A percentile compares a stretch with the other conserved stretches of the same genome.
These are phyloP conservation scores for Tympanuchus pallidicinctus DNA, from an alignment of 2,113 vertebrate genomes.

Conservation along the genomic window DNA sequence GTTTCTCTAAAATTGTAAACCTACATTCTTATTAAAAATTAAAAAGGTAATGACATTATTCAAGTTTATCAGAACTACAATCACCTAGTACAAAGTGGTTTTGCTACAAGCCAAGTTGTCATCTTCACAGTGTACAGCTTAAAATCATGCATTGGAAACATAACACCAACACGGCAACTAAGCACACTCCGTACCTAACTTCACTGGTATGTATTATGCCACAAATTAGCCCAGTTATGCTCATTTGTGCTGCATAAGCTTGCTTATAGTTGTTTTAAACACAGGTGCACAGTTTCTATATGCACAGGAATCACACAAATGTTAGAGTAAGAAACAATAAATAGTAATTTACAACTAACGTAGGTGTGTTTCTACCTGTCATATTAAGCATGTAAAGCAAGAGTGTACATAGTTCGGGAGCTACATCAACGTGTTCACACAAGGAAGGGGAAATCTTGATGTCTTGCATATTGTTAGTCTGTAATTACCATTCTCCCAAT, in stretches of 20 bases:
- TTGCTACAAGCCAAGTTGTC: background rate
- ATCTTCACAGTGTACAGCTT: background rate
- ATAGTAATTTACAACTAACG: background rate
- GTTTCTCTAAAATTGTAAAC: background rate
- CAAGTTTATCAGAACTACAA: background rate
- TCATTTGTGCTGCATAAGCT: background rate
- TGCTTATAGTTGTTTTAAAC: background rate
- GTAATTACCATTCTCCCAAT: constrained; percentile 69
- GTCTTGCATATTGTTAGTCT: constrained; percentile 77
- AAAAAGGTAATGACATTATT: background rate
- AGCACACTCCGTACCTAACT: background rate
- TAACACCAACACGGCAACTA: background rate
- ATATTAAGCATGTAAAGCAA: background rate
- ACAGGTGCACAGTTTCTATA: background rate
- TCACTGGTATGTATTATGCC: background rate
- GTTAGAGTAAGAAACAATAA: constrained; percentile 23
- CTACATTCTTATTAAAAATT: background rate
- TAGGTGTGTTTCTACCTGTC: background rate
- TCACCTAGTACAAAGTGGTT: background rate
- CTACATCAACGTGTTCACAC: constrained; percentile 20
- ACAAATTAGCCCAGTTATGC: background rate
- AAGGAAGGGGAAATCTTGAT: constrained; percentile 41
- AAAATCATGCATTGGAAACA: constrained; percentile 37
- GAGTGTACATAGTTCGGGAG: background rate
- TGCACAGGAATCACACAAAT: background rate